A percentile compares a stretch with the other conserved stretches of the same genome.
phyloP scores from a whole-genome alignment of 2,113 vertebrate genomes.

The Podarcis cretensis region DNA sequence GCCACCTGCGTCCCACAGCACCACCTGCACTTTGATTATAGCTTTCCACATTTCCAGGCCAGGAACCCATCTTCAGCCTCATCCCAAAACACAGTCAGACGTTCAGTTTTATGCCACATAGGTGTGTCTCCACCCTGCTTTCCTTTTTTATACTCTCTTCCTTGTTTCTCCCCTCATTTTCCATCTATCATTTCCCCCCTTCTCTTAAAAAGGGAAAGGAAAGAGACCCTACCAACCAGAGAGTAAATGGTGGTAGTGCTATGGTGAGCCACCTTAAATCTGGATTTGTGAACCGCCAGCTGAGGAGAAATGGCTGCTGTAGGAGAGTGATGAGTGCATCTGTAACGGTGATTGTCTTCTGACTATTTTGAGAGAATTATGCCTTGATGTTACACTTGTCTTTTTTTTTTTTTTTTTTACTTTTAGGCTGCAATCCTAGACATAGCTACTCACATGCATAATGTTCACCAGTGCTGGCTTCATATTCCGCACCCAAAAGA shows the following conservation, averaged over 20 bases:
- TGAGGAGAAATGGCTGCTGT: neutral
- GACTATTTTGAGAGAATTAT: too few species aligned
- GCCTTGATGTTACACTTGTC: too few species aligned
- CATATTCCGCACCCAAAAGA: neutral
- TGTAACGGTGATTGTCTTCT: too few species aligned
- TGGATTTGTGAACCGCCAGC: neutral
- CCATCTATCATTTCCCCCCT: too few species aligned
- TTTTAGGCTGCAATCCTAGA: too few species aligned
- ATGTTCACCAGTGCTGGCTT: neutral
- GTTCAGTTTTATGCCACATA: neutral
- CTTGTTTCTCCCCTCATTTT: neutral
- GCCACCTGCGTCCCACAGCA: too few species aligned
- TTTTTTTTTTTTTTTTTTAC: too few species aligned
- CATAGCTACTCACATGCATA: neutral
- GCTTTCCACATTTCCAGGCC: neutral
- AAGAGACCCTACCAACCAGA: neutral
- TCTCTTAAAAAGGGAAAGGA: neutral
- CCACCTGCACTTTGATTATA: neutral
- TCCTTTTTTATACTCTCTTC: neutral
- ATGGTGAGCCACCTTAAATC: neutral
- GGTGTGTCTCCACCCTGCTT: neutral
- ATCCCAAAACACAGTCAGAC: neutral
- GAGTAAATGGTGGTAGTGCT: too few species aligned
- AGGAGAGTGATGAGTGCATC: neutral
- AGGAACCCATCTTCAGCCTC: neutral